phyloP scores from a whole-genome alignment of 1,140 invertebrate species.

The Camponotus vicinus region DNA sequence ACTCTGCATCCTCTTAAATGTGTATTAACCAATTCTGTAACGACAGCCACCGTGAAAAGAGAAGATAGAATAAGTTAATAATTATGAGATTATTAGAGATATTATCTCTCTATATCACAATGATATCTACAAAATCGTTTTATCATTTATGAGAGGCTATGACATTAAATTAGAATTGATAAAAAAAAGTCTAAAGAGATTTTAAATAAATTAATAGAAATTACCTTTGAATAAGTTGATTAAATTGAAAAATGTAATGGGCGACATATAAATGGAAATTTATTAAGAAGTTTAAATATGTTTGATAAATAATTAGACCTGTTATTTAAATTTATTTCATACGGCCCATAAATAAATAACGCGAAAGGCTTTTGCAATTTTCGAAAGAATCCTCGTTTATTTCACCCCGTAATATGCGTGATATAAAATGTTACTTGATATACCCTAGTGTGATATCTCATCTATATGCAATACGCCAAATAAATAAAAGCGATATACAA shows the following conservation, averaged over 20 bases:
- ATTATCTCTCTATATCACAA: neutral
- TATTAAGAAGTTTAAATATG: neutral
- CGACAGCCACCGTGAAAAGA: neutral
- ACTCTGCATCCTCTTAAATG: constrained; percentile 39
- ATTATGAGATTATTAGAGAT: neutral
- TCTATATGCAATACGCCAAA: constrained; percentile 6
- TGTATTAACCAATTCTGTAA: constrained; percentile 8
- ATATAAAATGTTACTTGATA: constrained; percentile 23
- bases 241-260: neutral
- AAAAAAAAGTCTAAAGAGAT: neutral
- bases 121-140: neutral
- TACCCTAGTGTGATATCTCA: constrained; percentile 23
- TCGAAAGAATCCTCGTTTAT: constrained; percentile 31
- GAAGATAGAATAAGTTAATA: neutral
- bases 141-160: neutral
- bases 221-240: neutral
- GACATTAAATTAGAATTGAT: neutral
- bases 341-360: constrained; percentile 7
- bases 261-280: neutral
- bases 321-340: neutral
- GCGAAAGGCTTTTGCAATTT: neutral
- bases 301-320: neutral
- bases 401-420: neutral
- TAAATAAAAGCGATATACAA: constrained; percentile 23
- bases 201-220: neutral